These are phyloP conservation scores for Bos javanicus DNA, from an alignment of 2,113 vertebrate species.

Conservation along the genomic window DNA sequence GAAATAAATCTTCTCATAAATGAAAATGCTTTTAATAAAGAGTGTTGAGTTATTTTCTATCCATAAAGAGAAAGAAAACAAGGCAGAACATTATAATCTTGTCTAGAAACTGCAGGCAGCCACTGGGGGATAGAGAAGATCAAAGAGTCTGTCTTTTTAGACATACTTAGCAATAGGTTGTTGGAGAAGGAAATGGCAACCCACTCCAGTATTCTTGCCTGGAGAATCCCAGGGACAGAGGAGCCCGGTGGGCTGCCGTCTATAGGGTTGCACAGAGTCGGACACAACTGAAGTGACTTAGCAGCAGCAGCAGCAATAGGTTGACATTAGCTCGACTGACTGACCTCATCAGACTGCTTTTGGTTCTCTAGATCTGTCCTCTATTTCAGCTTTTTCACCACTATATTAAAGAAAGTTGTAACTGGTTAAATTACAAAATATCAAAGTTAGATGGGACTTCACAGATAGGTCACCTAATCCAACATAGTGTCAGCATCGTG, in stretches of 20 bases:
- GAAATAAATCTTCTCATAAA: neutral
- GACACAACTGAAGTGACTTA: too few relatives aligned
- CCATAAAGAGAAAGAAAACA: neutral
- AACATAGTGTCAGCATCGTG: too few relatives aligned
- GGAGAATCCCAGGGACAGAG: too few relatives aligned
- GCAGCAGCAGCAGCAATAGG: neutral
- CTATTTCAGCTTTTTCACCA: neutral
- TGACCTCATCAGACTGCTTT: neutral
- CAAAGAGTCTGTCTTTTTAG: neutral
- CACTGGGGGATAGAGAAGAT: neutral
- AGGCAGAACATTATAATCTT: neutral
- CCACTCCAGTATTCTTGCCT: too few relatives aligned
- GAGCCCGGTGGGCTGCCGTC: rapidly evolving
- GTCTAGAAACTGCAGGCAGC: neutral
- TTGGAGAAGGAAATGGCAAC: too few relatives aligned
- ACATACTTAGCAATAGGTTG: neutral
- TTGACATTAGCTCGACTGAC: neutral
- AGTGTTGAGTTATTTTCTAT: neutral
- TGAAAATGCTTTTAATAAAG: neutral
- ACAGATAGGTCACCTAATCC: neutral
- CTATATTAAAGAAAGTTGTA: neutral
- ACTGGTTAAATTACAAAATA: neutral
- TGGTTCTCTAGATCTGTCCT: neutral
- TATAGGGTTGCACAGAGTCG: too few relatives aligned
- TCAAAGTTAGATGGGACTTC: neutral